Conservation (phyloP, 2,888 invertebrate species). For the Pseudanteris insignis region DNA sequence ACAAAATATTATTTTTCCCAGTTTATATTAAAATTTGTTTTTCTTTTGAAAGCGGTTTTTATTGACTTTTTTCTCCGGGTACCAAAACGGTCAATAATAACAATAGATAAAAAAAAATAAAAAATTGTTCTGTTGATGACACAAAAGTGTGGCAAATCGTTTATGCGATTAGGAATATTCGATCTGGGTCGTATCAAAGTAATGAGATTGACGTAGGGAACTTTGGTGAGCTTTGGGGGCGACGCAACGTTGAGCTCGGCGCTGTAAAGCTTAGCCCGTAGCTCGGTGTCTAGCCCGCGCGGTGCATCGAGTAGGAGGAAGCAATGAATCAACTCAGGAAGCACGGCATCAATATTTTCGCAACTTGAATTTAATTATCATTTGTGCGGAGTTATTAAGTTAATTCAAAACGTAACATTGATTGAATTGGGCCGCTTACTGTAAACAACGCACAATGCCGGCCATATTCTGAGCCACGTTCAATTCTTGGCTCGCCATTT, state of each 20-base stretch:
- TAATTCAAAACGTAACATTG: slow-evolving; percentile 23
- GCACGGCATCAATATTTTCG: slow-evolving; percentile 29
- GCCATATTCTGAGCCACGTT: too few species aligned
- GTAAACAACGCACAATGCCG: too few species aligned
- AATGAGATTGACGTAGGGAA: slow-evolving; percentile 36
- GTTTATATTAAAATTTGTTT: too few species aligned
- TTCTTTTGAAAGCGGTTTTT: too few species aligned
- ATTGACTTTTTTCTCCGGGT: too few species aligned
- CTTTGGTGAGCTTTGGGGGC: slow-evolving; percentile 25
- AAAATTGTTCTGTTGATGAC: slow-evolving; percentile 4
- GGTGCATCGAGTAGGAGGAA: slow-evolving; percentile 22
- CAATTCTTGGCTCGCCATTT: too few species aligned
- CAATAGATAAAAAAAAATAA: too few species aligned
- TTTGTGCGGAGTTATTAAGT: slow-evolving; percentile 22
- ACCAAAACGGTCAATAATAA: too few species aligned
- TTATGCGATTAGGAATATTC: slow-evolving; percentile 30
- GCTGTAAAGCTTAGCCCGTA: slow-evolving; percentile 10
- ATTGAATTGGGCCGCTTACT: slow-evolving; percentile 9
- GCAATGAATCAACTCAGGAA: slow-evolving; percentile 30
- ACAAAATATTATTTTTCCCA: too few species aligned
- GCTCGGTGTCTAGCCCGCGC: too few species aligned
- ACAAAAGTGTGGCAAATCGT: slow-evolving; percentile 22
- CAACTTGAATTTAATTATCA: slow-evolving; percentile 33
- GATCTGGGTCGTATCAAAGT: slow-evolving; percentile 32
- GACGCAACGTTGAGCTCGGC: slow-evolving; percentile 18